phyloP scores from a whole-genome alignment of 2,888 invertebrate genomes.

The Sminthurides aquaticus region DNA sequence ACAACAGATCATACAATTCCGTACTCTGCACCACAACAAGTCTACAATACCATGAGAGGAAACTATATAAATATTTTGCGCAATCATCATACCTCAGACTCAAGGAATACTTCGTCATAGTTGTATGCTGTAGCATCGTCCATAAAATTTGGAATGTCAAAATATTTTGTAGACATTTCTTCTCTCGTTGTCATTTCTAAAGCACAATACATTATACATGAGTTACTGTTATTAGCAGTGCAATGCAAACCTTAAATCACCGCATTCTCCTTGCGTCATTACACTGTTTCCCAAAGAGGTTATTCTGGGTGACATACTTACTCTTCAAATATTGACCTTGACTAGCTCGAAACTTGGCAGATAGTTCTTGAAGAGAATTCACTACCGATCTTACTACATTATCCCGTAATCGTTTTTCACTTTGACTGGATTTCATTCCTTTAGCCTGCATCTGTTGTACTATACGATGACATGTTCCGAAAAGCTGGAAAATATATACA shows the following conservation, averaged over 20 bases:
- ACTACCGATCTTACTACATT: conserved; percentile 82
- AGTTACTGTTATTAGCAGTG: neutral
- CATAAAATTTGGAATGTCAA: conserved; percentile 60
- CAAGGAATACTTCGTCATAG: conserved; percentile 42
- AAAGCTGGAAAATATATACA: conserved; percentile 50
- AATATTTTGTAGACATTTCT: conserved; percentile 81
- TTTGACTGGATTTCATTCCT: conserved; percentile 50
- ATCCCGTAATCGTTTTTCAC: conserved; percentile 67
- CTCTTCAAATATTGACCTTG: conserved; percentile 80
- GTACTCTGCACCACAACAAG: neutral
- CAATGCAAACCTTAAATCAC: neutral
- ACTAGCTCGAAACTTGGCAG: conserved; percentile 69
- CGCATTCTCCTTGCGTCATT: too few relatives aligned
- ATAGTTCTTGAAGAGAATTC: conserved; percentile 78
- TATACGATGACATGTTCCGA: conserved; percentile 52
- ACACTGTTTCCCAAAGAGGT: too few relatives aligned
- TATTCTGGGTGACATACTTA: too few relatives aligned
- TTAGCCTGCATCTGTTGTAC: conserved; percentile 54
- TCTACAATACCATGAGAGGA: neutral
- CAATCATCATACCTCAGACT: conserved; percentile 39
- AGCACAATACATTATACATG: conserved; percentile 30
- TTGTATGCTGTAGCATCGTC: conserved; percentile 50
- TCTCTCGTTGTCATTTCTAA: conserved; percentile 77
- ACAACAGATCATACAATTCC: neutral
- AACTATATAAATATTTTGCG: neutral